A percentile compares a stretch with the other conserved stretches of the same genome.
These are phyloP conservation scores for Canis aureus DNA, from an alignment of 2,113 vertebrate species.

Conservation along the genomic window DNA sequence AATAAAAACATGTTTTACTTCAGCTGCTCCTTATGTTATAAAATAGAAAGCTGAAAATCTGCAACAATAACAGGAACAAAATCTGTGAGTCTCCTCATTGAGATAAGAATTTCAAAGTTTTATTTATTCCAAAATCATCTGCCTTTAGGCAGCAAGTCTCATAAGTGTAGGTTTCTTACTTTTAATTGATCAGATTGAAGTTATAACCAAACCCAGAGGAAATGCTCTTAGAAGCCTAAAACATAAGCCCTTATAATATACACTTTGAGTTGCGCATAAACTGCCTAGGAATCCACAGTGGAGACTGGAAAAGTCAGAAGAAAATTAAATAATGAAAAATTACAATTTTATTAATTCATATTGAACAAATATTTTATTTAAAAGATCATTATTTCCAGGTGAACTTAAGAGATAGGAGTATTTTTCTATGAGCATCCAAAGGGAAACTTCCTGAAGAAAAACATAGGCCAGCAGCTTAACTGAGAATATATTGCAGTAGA, in stretches of 20 bases:
- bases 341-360: slow-evolving; percentile 21
- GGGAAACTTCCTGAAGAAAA: slow-evolving; percentile 27
- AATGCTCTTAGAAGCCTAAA: slow-evolving; percentile 14
- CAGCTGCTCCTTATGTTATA: slow-evolving; percentile 84
- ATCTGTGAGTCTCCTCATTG: slow-evolving; percentile 80
- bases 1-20: slow-evolving; percentile 86
- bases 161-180: slow-evolving; percentile 60
- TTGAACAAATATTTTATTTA: slow-evolving; percentile 62
- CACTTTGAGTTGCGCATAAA: neutral
- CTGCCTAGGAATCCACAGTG: neutral
- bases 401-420: neutral
- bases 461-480: neutral
- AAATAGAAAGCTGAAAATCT: slow-evolving; percentile 85
- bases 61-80: slow-evolving; percentile 85
- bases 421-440: neutral
- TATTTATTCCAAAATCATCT: slow-evolving; percentile 80
- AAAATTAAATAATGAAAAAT: slow-evolving; percentile 61
- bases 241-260: neutral
- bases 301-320: neutral
- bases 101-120: slow-evolving; percentile 81
- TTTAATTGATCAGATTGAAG: slow-evolving; percentile 71
- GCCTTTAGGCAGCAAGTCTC: slow-evolving; percentile 67
- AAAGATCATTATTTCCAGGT: slow-evolving; percentile 41
- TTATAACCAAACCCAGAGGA: slow-evolving; percentile 60
- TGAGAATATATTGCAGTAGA: slow-evolving; percentile 13